Percentiles rank a stretch among this genome's conserved stretches.
Evolutionary conservation across 2,888 invertebrate genomes (phyloP).

Genomic region (Synanthedon myopaeformis): DNA sequence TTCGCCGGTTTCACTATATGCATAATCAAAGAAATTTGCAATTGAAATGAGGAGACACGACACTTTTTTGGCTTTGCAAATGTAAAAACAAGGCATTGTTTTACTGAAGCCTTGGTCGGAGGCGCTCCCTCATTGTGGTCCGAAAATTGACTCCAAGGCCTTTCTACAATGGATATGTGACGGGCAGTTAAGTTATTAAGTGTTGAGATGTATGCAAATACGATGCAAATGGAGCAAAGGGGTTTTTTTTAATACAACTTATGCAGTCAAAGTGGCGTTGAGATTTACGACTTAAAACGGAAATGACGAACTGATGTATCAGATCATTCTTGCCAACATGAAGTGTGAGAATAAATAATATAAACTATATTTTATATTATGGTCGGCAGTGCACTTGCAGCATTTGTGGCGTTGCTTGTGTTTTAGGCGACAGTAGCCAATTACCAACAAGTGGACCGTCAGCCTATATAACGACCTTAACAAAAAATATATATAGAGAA

Average conservation of each 20-base stretch:
- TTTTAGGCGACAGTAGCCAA: too few relatives aligned
- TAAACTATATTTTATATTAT: too few relatives aligned
- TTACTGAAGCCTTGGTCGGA: conserved; percentile 20
- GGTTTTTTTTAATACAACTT: conserved; percentile 46
- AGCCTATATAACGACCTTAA: too few relatives aligned
- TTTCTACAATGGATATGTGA: conserved; percentile 18
- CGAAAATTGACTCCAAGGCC: conserved; percentile 44
- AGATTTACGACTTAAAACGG: conserved; percentile 60
- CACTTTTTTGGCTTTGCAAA: conserved; percentile 57
- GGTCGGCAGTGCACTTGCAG: too few relatives aligned
- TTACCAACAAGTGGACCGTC: too few relatives aligned
- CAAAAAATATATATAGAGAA: too few relatives aligned
- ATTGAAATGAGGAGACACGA: conserved; percentile 53
- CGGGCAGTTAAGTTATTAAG: conserved; percentile 2
- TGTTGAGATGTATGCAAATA: conserved; percentile 15
- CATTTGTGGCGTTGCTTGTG: too few relatives aligned
- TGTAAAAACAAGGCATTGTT: conserved; percentile 48
- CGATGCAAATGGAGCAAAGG: conserved; percentile 12
- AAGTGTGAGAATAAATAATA: too few relatives aligned
- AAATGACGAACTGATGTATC: conserved; percentile 23
- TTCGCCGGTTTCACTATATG: conserved; percentile 45
- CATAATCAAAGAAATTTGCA: conserved; percentile 63
- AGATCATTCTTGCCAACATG: too few relatives aligned
- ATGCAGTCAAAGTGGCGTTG: conserved; percentile 60
- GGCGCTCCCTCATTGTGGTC: conserved; percentile 22